Base-by-base conservation (phyloP, 1,140 invertebrate genomes). In the Caenorhabditis remanei region DNA sequence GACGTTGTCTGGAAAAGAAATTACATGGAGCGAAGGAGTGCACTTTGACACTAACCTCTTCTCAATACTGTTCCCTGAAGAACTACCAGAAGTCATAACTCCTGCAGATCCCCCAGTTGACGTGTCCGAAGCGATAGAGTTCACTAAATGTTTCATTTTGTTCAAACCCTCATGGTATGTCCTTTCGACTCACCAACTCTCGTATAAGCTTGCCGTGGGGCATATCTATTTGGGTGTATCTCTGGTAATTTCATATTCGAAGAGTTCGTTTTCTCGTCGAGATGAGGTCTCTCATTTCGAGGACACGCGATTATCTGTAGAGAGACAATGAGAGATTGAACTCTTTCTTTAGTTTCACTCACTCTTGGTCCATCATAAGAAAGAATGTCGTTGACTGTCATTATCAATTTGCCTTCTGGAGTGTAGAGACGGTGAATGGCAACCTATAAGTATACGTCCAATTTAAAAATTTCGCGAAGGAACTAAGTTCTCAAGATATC, bases 291-390 rank as follows among this genome's bases (percentile, higher is more conserved):
- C n/a, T 87, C 86, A 41, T 87, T 58, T 32, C 86, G 43, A n/a
- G 86, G 86, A 58, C 86, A 87, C 13, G 86, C 86, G 61, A 87
- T 87, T 16, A 87, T 82, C 86, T 87, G n/a, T 14, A 63, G 46
- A 24, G 53, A 75, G 19, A 24, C 32, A 75, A 48, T 46, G 24
- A 8, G 24, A 48, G 46, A 24, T 82, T 55, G 4, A 13, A 82
- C 24, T 46, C 13, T 46, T 13, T 3, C n/a, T 43, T 9, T 4
- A 14, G 40, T 24, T 8, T 85, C 19, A 24, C 43, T 43, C 16
- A 85, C 85, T 24, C 50, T 85, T 32, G 41, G 53, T 41, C 43
- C 61, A 7, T 79, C 43, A 13, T 50, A 67, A 16, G 63, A 7
- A 13, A 85, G 32, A 75, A 87, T 58, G n/a, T 87, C 79, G 11